A percentile compares a stretch with the other conserved stretches of the same genome.
Conservation (phyloP, 2,113 vertebrate genomes). For the Gopherus flavomarginatus region DNA sequence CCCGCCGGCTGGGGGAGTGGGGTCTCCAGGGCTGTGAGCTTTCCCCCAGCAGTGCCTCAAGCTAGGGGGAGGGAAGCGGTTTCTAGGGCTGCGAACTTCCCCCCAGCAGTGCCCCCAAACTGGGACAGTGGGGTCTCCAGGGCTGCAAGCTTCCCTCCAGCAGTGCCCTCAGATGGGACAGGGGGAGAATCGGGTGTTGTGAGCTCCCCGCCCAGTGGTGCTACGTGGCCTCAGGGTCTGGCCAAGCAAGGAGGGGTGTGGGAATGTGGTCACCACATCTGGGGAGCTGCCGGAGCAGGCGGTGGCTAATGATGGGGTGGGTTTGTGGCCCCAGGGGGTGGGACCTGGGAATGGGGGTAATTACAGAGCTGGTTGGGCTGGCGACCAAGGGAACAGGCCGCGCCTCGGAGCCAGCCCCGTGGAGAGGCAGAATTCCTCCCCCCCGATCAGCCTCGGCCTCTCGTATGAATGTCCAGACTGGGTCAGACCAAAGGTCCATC, state of each 20-base stretch:
- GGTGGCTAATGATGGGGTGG: not conserved
- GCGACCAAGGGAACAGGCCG: not conserved
- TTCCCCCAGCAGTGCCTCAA: not conserved
- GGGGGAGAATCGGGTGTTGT: too few relatives aligned
- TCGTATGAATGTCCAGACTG: too few relatives aligned
- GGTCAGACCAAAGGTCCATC: too few relatives aligned
- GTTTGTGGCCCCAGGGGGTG: not conserved
- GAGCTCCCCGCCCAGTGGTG: not conserved
- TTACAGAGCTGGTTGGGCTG: not conserved
- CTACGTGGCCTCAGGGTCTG: not conserved
- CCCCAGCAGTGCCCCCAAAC: too few relatives aligned
- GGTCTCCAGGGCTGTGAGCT: not conserved
- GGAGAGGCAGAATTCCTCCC: not conserved
- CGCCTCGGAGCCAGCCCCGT: not conserved
- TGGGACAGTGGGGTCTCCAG: not conserved
- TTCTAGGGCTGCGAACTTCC: too few relatives aligned
- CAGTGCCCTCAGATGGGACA: not conserved
- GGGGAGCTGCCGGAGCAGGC: not conserved
- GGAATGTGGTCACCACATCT: too few relatives aligned
- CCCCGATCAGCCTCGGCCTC: too few relatives aligned
- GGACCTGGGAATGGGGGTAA: not conserved
- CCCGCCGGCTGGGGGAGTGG: too few relatives aligned
- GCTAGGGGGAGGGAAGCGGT: too few relatives aligned
- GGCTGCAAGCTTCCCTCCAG: too few relatives aligned
- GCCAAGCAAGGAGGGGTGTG: not conserved